Evolutionary conservation across 2,113 vertebrate genomes (phyloP), one percentile per base, ranked within the genome.

Genomic region (Sciurus niger): DNA sequence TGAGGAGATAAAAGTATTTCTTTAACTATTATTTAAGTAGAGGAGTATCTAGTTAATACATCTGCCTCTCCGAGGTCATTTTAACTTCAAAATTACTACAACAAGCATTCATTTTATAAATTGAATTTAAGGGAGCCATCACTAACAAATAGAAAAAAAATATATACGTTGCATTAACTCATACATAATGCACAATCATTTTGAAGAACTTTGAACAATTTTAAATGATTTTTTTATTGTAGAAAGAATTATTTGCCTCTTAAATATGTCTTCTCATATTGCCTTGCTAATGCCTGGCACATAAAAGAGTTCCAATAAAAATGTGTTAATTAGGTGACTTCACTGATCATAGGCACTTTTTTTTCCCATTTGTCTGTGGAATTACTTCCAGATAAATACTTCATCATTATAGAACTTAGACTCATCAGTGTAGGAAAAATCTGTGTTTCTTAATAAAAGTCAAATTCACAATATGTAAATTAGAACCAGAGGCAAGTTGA

Each of bases 341-440:
- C 46, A 51, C 1, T 93, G n/a, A 84, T 87, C 83, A 4, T 65
- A 95, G 63, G 20, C 5, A 67, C 14, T 34, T 53, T 12, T 4
- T 80, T 76, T 16, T 55, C 32, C 32, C 3, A 79, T 32, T 24
- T 84, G 10, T 43, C 10, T 93, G 12, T 28, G 24, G 0, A 72
- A 25, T 40, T 53, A 60, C 53, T 85, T 93, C 46, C 60, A 93
- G 90, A 88, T 48, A 88, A 77, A n/a, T 82, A 46, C 84, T 77
- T 77, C 14, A 48, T 58, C 1, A 73, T 48, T 78, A 51, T 86
- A 90, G 46, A 67, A n/a, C 14, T 86, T 94, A 84, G 68, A 72
- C 24, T 94, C 34, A 55, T 76, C 22, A 46, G 0, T 77, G 2
- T 83, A 83, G 70, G 60, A 16, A 53, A 88, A 90, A n/a, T 16